Conservation (phyloP, 2,888 invertebrate genomes). For the Drosophila monieri region DNA sequence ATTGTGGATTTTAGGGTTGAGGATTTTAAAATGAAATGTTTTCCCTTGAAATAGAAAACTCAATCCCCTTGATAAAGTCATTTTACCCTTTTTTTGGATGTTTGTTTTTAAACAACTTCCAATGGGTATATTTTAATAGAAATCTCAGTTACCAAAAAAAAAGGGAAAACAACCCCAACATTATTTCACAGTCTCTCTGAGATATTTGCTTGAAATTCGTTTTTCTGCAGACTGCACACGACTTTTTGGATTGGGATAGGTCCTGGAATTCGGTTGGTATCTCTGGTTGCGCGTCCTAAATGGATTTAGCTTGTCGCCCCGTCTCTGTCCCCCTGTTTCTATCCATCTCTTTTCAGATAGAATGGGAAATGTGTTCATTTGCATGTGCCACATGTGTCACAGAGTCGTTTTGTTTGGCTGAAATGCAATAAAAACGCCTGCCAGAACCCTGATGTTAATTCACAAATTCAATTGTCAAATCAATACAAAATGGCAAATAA, state of each 20-base stretch:
- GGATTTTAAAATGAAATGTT: too few relatives aligned
- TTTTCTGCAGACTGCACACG: slow-evolving; percentile 67
- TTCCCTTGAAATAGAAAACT: slow-evolving; percentile 5
- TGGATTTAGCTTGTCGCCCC: slow-evolving; percentile 42
- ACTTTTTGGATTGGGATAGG: slow-evolving; percentile 45
- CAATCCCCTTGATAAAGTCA: slow-evolving; percentile 42
- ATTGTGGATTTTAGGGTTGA: background rate
- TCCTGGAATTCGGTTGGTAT: slow-evolving; percentile 16
- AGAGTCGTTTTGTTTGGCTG: slow-evolving; percentile 7
- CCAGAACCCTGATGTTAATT: slow-evolving; percentile 47
- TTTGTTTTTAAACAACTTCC: background rate
- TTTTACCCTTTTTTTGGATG: slow-evolving; percentile 11
- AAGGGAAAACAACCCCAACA: background rate
- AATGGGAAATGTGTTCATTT: slow-evolving; percentile 46
- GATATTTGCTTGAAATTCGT: slow-evolving; percentile 61
- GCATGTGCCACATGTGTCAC: slow-evolving; percentile 44
- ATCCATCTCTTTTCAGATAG: background rate
- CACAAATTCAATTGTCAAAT: slow-evolving; percentile 75
- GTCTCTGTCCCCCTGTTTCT: background rate
- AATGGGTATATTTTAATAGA: background rate
- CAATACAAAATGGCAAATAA: slow-evolving; percentile 50
- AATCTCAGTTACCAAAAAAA: slow-evolving; percentile 6
- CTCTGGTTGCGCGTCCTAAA: slow-evolving; percentile 41
- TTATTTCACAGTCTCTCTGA: slow-evolving; percentile 30
- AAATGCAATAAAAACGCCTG: slow-evolving; percentile 39